Conservation (phyloP, 2,797 vertebrate species). For the Decapterus maruadsi region DNA sequence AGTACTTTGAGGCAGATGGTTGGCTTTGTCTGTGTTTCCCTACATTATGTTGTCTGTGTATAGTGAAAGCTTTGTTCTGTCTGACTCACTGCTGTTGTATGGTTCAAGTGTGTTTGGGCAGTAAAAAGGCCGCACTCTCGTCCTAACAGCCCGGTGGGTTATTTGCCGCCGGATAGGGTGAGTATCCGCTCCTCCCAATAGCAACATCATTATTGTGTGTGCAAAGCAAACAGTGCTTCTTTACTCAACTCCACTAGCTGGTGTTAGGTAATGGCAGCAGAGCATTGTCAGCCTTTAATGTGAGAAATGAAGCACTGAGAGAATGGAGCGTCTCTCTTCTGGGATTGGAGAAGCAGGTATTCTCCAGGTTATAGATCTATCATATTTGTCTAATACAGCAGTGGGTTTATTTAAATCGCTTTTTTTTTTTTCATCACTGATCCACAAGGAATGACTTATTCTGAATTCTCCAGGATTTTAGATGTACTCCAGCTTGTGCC, state of each 20-base stretch:
- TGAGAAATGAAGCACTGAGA: conserved; percentile 56
- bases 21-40: conserved; percentile 44
- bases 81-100: conserved; percentile 55
- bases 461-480: conserved; percentile 19
- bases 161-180: conserved; percentile 74
- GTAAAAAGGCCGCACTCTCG: conserved; percentile 70
- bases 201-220: conserved; percentile 85
- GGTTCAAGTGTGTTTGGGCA: conserved; percentile 77
- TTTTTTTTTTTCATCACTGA: conserved; percentile 40
- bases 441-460: conserved; percentile 24
- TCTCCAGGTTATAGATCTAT: conserved; percentile 49
- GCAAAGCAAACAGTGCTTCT: conserved; percentile 82
- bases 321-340: conserved; percentile 19
- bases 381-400: conserved; percentile 31
- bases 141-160: conserved; percentile 59
- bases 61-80: conserved; percentile 65
- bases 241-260: conserved; percentile 65
- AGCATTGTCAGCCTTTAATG: conserved; percentile 53
- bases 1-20: conserved; percentile 44
- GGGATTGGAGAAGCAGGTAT: conserved; percentile 41
- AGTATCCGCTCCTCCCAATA: conserved; percentile 66
- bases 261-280: conserved; percentile 70
- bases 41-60: conserved; percentile 56
- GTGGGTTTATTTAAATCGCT: conserved; percentile 31
- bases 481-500: background rate